A percentile compares a stretch with the other conserved stretches of the same genome.
Conservation (phyloP, 1,140 invertebrate genomes). For the Gryon sp. region DNA sequence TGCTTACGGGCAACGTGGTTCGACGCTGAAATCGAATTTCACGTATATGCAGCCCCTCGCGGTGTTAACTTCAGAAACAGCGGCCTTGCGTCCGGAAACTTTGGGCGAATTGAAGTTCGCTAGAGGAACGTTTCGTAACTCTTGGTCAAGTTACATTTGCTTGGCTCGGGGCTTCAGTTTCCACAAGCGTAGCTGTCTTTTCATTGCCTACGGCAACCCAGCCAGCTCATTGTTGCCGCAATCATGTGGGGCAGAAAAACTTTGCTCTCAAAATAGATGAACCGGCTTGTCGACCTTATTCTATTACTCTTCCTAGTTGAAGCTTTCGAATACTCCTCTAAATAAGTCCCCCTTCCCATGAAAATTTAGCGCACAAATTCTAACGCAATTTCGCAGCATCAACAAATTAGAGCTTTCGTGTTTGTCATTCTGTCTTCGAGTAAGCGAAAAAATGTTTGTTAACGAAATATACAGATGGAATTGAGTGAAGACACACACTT, state of each 20-base stretch:
- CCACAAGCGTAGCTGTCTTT: slow-evolving; percentile 22
- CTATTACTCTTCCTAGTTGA: too few relatives aligned
- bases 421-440: slow-evolving; percentile 10
- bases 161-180: slow-evolving; percentile 52
- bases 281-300: slow-evolving; percentile 23
- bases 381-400: background rate
- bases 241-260: slow-evolving; percentile 26
- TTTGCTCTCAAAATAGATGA: background rate
- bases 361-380: background rate
- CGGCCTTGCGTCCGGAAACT: slow-evolving; percentile 53
- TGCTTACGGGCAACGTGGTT: slow-evolving; percentile 23
- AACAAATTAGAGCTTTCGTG: slow-evolving; percentile 10
- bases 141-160: slow-evolving; percentile 62
- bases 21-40: slow-evolving; percentile 54
- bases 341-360: too few relatives aligned
- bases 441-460: slow-evolving; percentile 37
- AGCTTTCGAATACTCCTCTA: too few relatives aligned
- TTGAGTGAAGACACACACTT: slow-evolving; percentile 40
- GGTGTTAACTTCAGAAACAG: slow-evolving; percentile 58
- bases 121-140: slow-evolving; percentile 52
- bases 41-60: slow-evolving; percentile 38
- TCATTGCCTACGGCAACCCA: slow-evolving; percentile 5
- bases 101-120: slow-evolving; percentile 57
- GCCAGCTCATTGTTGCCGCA: slow-evolving; percentile 21
- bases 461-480: slow-evolving; percentile 19